Percentiles rank a stretch among this genome's conserved stretches.
Conservation (phyloP, 2,888 invertebrate genomes). For the Orthosia incerta region DNA sequence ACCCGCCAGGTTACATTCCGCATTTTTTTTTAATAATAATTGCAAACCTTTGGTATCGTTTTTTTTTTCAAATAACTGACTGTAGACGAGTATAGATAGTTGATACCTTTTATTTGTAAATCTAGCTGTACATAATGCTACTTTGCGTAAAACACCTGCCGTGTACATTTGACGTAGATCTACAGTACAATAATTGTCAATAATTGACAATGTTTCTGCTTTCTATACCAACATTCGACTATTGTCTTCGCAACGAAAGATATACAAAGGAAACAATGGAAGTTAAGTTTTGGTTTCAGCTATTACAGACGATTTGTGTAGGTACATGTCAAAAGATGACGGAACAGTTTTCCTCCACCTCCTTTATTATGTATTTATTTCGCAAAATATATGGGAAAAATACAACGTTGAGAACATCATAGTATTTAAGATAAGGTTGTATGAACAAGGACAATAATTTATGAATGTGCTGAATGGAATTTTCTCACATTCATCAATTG, state of each 20-base stretch:
- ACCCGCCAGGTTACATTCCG: neutral
- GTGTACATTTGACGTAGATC: slow-evolving; percentile 16
- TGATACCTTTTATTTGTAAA: slow-evolving; percentile 47
- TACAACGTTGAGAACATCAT: neutral
- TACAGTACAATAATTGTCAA: neutral
- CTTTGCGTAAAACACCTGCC: slow-evolving; percentile 19
- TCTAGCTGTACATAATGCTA: slow-evolving; percentile 57
- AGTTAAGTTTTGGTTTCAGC: neutral
- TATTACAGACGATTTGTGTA: neutral
- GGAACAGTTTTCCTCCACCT: neutral
- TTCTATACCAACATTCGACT: slow-evolving; percentile 30
- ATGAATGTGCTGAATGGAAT: slow-evolving; percentile 29
- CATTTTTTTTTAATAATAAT: neutral
- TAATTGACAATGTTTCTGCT: slow-evolving; percentile 40
- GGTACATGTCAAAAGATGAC: neutral
- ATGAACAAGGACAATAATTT: slow-evolving; percentile 16
- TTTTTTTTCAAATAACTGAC: slow-evolving; percentile 53
- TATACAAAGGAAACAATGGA: slow-evolving; percentile 4
- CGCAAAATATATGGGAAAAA: slow-evolving; percentile 12
- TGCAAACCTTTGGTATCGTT: neutral
- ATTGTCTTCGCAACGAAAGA: slow-evolving; percentile 23
- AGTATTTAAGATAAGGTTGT: neutral
- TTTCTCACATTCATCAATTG: slow-evolving; percentile 22
- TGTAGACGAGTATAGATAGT: slow-evolving; percentile 41
- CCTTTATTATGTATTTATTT: slow-evolving; percentile 1